Evolutionary conservation across 2,888 invertebrate genomes (phyloP).

Genomic region (Patella depressa): DNA sequence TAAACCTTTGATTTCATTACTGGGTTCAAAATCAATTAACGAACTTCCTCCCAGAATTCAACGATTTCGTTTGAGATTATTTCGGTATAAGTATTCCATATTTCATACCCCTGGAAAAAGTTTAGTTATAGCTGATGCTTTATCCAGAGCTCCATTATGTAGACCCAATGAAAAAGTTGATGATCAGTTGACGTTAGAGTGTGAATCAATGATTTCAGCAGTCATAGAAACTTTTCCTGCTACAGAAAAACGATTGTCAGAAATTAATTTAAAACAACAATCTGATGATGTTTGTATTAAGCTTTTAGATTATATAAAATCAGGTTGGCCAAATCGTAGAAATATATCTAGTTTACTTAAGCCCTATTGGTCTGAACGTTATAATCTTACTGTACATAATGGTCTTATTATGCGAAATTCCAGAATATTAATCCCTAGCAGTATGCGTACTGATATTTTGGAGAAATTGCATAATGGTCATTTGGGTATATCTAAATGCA

Average conservation of each 20-base stretch:
- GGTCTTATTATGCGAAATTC: slow-evolving; percentile 24
- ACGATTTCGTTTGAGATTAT: slow-evolving; percentile 25
- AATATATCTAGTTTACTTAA: background rate
- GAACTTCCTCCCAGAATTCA: slow-evolving; percentile 26
- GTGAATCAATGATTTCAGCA: background rate
- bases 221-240: background rate
- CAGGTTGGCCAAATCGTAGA: background rate
- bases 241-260: background rate
- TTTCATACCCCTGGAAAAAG: slow-evolving; percentile 23
- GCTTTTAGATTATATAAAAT: background rate
- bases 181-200: background rate
- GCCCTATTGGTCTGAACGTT: background rate
- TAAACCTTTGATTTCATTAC: slow-evolving; percentile 6
- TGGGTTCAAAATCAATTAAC: background rate
- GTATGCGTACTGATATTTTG: background rate
- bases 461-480: slow-evolving; percentile 34
- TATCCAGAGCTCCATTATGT: background rate
- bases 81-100: slow-evolving; percentile 27
- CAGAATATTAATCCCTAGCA: background rate
- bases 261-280: background rate
- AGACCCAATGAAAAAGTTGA: background rate
- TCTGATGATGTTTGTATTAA: background rate
- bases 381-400: slow-evolving; percentile 17
- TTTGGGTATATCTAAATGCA: slow-evolving; percentile 40
- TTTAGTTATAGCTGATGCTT: slow-evolving; percentile 29